phyloP scores from a whole-genome alignment of 2,113 vertebrate species.

The Phaethon lepturus region DNA sequence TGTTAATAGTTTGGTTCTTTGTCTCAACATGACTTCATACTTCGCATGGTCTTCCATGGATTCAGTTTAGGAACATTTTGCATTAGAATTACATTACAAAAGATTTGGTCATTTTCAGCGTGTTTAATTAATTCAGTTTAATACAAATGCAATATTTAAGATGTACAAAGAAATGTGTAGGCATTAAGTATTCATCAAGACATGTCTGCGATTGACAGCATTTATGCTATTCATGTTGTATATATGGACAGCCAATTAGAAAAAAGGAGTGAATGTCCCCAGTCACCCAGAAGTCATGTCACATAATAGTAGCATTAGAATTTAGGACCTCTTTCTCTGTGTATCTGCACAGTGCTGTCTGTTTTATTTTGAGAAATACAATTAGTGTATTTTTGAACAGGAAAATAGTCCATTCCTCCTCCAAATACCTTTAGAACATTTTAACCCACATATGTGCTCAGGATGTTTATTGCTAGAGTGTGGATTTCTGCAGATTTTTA shows the following conservation, averaged over 20 bases:
- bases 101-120: neutral
- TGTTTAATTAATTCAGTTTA: neutral
- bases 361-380: neutral
- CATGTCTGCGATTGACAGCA: neutral
- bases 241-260: neutral
- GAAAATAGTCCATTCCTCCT: neutral
- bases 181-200: neutral
- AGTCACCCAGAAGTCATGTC: neutral
- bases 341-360: neutral
- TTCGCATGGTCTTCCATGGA: neutral
- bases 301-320: neutral
- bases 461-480: neutral
- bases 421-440: neutral
- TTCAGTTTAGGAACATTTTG: neutral
- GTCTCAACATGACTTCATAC: neutral
- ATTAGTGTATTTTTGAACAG: neutral
- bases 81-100: neutral
- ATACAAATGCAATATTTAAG: neutral
- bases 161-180: neutral
- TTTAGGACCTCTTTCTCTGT: neutral
- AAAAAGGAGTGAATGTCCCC: neutral
- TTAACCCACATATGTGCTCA: neutral
- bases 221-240: neutral
- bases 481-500: neutral
- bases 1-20: neutral